These are phyloP conservation scores for Sesamia nonagrioides DNA, from an alignment of 1,140 invertebrate species.

Conservation along the genomic window DNA sequence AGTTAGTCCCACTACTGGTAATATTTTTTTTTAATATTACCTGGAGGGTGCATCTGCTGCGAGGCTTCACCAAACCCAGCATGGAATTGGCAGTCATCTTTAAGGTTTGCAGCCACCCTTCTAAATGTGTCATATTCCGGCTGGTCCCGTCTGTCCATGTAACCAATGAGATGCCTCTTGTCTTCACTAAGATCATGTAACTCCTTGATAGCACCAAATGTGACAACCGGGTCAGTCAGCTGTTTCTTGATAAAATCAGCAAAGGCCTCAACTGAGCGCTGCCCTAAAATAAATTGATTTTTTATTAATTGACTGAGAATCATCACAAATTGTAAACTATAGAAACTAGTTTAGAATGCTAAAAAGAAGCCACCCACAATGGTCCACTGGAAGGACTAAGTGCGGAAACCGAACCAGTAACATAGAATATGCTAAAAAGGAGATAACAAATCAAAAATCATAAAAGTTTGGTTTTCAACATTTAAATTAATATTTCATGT, in stretches of 20 bases:
- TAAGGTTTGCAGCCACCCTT: slow-evolving; percentile 95
- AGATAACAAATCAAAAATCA: background rate
- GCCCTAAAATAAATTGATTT: slow-evolving; percentile 73
- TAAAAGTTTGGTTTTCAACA: no score
- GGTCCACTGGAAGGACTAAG: no score
- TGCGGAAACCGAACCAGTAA: no score
- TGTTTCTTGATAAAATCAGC: slow-evolving; percentile 96
- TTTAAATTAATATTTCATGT: background rate
- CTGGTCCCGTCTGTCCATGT: slow-evolving; percentile 95
- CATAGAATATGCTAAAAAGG: slow-evolving; percentile 31
- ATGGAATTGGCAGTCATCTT: slow-evolving; percentile 98
- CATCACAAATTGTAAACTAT: background rate
- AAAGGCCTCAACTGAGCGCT: slow-evolving; percentile 93
- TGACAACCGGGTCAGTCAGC: slow-evolving; percentile 95
- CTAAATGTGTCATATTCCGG: slow-evolving; percentile 94
- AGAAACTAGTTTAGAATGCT: background rate
- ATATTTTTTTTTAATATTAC: slow-evolving; percentile 63
- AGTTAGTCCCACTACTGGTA: no score
- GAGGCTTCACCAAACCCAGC: slow-evolving; percentile 96
- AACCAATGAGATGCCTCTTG: slow-evolving; percentile 97
- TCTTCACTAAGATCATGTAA: slow-evolving; percentile 94
- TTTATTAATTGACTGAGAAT: background rate
- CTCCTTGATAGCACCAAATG: slow-evolving; percentile 93
- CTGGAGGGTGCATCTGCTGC: slow-evolving; percentile 94
- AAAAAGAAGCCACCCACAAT: no score